phyloP scores from a whole-genome alignment of 2,797 vertebrate genomes.

The Allobates femoralis region DNA sequence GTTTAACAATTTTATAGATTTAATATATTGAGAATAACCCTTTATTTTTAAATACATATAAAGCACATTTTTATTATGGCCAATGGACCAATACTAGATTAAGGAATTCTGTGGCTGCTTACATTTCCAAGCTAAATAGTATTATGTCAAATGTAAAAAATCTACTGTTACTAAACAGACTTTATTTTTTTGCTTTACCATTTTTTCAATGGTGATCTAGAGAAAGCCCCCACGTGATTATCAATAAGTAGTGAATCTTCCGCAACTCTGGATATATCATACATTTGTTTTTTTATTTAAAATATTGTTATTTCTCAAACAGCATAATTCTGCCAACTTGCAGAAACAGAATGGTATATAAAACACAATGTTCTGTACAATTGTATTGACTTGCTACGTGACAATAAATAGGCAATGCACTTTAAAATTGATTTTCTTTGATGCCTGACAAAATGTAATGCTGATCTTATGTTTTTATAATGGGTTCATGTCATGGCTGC shows the following conservation, averaged over 20 bases:
- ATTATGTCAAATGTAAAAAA: too few species aligned
- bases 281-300: not conserved
- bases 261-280: too few species aligned
- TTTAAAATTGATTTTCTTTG: constrained; percentile 20
- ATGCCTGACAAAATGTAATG: not conserved
- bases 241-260: not conserved
- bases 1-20: too few species aligned
- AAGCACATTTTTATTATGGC: not conserved
- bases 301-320: not conserved
- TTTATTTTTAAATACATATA: too few species aligned
- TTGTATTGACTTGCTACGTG: not conserved
- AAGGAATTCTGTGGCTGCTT: not conserved
- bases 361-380: not conserved
- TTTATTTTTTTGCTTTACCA: not conserved
- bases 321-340: not conserved
- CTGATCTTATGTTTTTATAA: not conserved
- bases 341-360: not conserved
- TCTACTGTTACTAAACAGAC: too few species aligned
- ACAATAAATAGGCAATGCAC: not conserved
- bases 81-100: not conserved
- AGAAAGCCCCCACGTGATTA: not conserved
- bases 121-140: not conserved
- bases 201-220: too few species aligned
- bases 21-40: too few species aligned
- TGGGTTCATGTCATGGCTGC: not conserved